Evolutionary conservation across 2,888 invertebrate species (phyloP).

Genomic region (Nudaria mundana): DNA sequence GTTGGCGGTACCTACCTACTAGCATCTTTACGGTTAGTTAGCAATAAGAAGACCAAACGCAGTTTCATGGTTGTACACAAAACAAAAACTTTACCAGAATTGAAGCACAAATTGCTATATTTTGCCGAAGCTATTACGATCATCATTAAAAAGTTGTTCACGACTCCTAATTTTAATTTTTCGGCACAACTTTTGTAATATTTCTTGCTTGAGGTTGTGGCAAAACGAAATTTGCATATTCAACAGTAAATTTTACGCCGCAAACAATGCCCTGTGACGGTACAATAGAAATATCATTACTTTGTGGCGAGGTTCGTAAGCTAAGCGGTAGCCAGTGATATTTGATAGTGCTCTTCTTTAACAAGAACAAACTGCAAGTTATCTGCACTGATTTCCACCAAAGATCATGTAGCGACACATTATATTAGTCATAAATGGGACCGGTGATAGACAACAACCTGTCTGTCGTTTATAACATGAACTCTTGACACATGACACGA

Average conservation of each 20-base stretch:
- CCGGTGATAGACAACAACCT: too few species aligned
- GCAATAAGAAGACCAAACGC: too few species aligned
- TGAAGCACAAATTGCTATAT: constrained; percentile 28
- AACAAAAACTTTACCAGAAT: too few species aligned
- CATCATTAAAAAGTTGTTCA: constrained; percentile 58
- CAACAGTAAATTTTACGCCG: constrained; percentile 75
- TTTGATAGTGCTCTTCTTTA: too few species aligned
- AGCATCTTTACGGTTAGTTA: constrained; percentile 9
- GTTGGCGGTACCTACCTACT: too few species aligned
- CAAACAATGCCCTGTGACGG: constrained; percentile 76
- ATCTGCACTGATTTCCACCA: neutral
- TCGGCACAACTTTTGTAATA: constrained; percentile 72
- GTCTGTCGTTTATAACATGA: too few species aligned
- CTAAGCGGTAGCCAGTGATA: constrained; percentile 20
- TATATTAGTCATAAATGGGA: too few species aligned
- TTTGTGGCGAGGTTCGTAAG: constrained; percentile 55
- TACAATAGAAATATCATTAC: constrained; percentile 77
- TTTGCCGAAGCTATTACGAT: constrained; percentile 42
- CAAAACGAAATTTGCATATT: constrained; percentile 75
- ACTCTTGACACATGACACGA: too few species aligned
- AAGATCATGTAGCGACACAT: neutral
- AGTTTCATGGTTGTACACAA: too few species aligned
- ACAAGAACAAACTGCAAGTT: neutral
- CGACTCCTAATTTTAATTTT: constrained; percentile 73
- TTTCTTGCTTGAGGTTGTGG: constrained; percentile 66